Evolutionary conservation across 1,140 invertebrate species (phyloP).

Genomic region (Tetraneura akinire): DNA sequence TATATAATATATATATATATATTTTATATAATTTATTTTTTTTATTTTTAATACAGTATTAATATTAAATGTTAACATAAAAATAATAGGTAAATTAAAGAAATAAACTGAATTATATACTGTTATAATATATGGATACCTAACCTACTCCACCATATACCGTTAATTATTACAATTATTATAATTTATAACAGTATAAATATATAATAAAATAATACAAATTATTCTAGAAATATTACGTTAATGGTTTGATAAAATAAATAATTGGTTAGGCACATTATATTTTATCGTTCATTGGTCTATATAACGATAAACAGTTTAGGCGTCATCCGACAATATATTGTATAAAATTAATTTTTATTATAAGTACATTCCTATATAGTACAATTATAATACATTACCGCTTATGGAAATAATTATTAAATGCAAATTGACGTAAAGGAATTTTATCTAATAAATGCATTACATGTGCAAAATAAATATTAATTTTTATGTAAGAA

Average conservation of each 20-base stretch:
- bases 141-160: background rate
- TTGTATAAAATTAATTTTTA: background rate
- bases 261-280: background rate
- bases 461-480: no score
- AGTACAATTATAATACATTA: background rate
- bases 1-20: no score
- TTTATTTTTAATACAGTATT: background rate
- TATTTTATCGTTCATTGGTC: background rate
- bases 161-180: no score
- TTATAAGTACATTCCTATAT: background rate
- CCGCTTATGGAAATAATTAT: background rate
- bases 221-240: background rate
- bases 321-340: background rate
- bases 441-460: background rate
- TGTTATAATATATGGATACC: background rate
- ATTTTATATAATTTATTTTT: background rate
- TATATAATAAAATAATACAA: background rate
- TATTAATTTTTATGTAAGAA: no score
- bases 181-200: no score
- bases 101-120: background rate
- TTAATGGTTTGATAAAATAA: background rate
- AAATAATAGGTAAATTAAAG: no score
- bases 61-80: background rate
- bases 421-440: background rate
- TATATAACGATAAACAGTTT: background rate